Evolutionary conservation across 2,113 vertebrate species (phyloP), one percentile per base, ranked within the genome.

Genomic region (Fulmarus glacialis): DNA sequence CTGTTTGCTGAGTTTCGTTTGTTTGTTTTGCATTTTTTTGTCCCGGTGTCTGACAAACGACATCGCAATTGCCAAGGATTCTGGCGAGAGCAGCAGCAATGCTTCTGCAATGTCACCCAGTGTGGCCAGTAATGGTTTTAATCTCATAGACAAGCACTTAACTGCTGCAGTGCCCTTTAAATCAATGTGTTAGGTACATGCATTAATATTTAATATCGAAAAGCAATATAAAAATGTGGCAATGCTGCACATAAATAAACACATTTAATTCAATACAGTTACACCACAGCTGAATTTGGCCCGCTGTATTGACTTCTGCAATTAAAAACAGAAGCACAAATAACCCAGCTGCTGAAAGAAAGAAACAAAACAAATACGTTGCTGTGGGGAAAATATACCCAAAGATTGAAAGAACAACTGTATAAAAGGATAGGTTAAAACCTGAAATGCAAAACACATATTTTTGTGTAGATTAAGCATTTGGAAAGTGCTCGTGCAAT

Each of bases 181-280:
- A 96, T 91, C 93, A 91, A 70, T 89, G 53, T 48, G 32, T 20
- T 77, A 53, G 24, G 48, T 82, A 91, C 58, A 77, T 8, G 8
- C 36, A 93, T 97, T 95, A 96, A 94, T 93, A 95, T 89, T 97
- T 95, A 87, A 96, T 82, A 82, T 18, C 26, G 48, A 89, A 87
- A 85, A 68, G 12, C 60, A 95, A 58, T 84, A 82, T 59, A 72
- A 79, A 87, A 95, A 47, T 64, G 23, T 79, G 34, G 24, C 47
- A 91, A 43, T 52, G 52, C 7, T 91, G 43, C 23, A 60, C 26
- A 80, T 43, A 95, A 93, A 82, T 79, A 92, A 79, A 45, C 1
- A 0, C 4, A 70, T 95, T 87, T 79, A 59, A 80, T 89, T 62
- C 73, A 64, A 45, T 68, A 64, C 27, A 29, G 11, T 89, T 85